A percentile compares a stretch with the other conserved stretches of the same genome.
phyloP scores from a whole-genome alignment of 1,140 invertebrate genomes.

The Gryon sp. region DNA sequence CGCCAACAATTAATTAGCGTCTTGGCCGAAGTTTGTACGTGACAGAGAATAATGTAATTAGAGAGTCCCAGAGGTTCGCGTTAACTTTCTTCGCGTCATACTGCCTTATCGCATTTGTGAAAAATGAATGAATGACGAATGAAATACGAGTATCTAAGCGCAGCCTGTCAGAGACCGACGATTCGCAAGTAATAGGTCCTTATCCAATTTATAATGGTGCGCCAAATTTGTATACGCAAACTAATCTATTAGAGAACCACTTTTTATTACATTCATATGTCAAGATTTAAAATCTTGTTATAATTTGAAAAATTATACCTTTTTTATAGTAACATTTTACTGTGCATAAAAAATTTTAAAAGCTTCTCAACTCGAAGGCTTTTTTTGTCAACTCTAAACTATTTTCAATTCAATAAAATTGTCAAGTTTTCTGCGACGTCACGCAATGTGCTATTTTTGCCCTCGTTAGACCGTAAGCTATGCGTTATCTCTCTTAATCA shows the following conservation, averaged over 20 bases:
- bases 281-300: no score
- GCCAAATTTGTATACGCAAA: constrained; percentile 48
- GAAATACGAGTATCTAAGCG: constrained; percentile 58
- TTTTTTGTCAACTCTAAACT: no score
- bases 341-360: no score
- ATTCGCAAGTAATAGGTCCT: constrained; percentile 59
- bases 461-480: no score
- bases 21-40: constrained; percentile 53
- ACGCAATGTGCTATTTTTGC: no score
- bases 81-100: constrained; percentile 56
- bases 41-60: constrained; percentile 69
- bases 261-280: no score
- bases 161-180: constrained; percentile 59
- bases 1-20: constrained; percentile 63
- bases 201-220: constrained; percentile 28
- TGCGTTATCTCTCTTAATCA: neutral
- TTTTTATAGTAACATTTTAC: no score
- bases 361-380: no score
- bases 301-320: no score
- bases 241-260: constrained; percentile 30
- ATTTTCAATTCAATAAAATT: no score
- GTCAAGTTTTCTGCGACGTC: no score
- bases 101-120: constrained; percentile 56
- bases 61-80: constrained; percentile 58
- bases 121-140: constrained; percentile 67